These are phyloP conservation scores for Drosophila carrolli DNA, from an alignment of 1,140 invertebrate genomes.

Conservation along the genomic window DNA sequence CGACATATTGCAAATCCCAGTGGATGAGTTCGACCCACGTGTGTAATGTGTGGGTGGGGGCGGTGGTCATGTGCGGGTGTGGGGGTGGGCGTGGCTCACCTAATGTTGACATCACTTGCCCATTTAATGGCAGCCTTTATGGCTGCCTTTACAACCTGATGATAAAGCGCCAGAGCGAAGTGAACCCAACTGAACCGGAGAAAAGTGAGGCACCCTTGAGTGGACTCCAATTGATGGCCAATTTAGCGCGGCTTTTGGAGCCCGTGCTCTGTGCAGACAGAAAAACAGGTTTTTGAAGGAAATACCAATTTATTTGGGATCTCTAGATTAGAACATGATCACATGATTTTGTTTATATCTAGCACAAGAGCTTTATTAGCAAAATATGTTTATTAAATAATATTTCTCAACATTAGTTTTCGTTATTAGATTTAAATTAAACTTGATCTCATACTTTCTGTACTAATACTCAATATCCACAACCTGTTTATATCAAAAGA, in stretches of 20 bases:
- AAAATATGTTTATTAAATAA: too few relatives aligned
- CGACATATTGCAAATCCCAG: constrained; percentile 69
- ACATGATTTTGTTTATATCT: too few relatives aligned
- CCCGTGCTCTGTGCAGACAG: background rate
- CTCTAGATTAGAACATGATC: background rate
- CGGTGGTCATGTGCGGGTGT: background rate
- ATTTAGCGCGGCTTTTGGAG: constrained; percentile 19
- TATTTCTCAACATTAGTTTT: too few relatives aligned
- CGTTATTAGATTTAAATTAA: too few relatives aligned
- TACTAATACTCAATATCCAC: too few relatives aligned
- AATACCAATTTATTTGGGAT: too few relatives aligned
- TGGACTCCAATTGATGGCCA: constrained; percentile 42
- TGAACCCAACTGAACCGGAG: constrained; percentile 26
- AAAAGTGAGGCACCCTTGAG: constrained; percentile 24
- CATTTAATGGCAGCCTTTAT: constrained; percentile 69
- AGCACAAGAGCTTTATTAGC: too few relatives aligned
- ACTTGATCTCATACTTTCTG: too few relatives aligned
- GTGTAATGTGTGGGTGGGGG: background rate
- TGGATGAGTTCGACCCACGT: constrained; percentile 56
- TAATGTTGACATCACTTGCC: constrained; percentile 78
- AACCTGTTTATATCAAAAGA: too few relatives aligned
- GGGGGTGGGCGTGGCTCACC: constrained; percentile 41
- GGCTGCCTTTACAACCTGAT: constrained; percentile 53
- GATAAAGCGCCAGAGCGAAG: constrained; percentile 33
- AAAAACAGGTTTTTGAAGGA: background rate